phyloP scores from a whole-genome alignment of 30 jellyfish, hydroid and myxozoan species.

The Cassiopea andromeda region DNA sequence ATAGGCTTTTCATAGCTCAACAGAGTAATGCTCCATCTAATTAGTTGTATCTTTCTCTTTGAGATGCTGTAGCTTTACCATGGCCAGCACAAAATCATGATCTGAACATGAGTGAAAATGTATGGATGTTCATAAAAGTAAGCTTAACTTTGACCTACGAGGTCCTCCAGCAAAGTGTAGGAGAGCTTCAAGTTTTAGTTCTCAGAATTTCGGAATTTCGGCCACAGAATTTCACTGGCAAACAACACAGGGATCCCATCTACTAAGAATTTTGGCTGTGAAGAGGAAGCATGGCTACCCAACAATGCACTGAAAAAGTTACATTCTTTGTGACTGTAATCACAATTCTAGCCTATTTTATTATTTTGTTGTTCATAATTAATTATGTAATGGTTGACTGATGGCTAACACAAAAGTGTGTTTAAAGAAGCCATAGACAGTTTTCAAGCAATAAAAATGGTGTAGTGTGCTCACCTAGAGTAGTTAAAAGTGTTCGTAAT shows the following conservation, averaged over 20 bases:
- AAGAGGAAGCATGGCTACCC: slow-evolving; percentile 25
- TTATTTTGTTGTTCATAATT: neutral
- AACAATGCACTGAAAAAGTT: slow-evolving; percentile 12
- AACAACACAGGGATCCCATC: slow-evolving; percentile 23
- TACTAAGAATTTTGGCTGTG: slow-evolving; percentile 13
- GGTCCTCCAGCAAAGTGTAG: neutral
- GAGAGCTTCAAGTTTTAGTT: neutral
- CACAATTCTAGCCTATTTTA: neutral
- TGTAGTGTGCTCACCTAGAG: too few species aligned
- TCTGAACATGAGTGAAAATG: slow-evolving; percentile 30
- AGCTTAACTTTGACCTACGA: neutral
- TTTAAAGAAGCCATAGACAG: neutral
- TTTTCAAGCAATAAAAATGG: neutral
- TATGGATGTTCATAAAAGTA: slow-evolving; percentile 22
- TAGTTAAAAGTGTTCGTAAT: too few species aligned
- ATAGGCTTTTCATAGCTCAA: slow-evolving; percentile 25
- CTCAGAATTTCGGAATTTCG: neutral
- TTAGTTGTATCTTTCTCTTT: neutral
- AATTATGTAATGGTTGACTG: neutral
- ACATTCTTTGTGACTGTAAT: neutral
- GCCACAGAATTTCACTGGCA: neutral
- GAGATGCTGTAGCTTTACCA: neutral
- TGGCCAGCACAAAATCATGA: slow-evolving; percentile 55
- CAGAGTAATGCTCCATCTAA: slow-evolving; percentile 47
- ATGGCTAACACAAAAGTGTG: neutral